Evolutionary conservation across 1,140 invertebrate genomes (phyloP).

Genomic region (Probaryconus sp.): DNA sequence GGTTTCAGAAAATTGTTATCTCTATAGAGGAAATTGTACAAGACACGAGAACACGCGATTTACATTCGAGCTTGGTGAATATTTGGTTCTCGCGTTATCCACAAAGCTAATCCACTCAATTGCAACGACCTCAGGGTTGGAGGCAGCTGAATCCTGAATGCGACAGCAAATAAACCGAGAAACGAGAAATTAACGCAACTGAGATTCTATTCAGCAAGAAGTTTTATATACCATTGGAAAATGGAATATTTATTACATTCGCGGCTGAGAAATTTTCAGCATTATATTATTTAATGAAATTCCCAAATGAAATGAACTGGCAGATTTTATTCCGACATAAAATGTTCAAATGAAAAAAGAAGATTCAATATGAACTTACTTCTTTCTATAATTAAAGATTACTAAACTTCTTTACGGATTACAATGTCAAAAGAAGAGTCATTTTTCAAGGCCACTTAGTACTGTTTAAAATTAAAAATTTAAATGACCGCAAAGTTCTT

Average conservation of each 20-base stretch:
- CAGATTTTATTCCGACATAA: not conserved
- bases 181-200: constrained; percentile 6
- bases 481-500: no score
- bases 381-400: constrained; percentile 11
- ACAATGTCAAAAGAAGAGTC: no score
- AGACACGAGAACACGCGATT: no score
- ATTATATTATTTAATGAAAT: constrained; percentile 33
- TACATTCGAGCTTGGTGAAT: no score
- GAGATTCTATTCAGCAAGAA: not conserved
- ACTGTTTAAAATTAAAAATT: no score
- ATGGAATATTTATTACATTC: constrained; percentile 24
- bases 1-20: no score
- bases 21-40: no score
- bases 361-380: no score
- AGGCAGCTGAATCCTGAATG: not conserved
- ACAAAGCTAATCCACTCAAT: not conserved
- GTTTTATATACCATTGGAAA: not conserved
- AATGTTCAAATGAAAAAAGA: constrained; percentile 3
- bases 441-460: no score
- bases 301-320: constrained; percentile 13
- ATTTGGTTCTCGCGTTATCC: not conserved
- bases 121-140: not conserved
- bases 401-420: not conserved
- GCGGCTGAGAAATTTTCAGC: not conserved
- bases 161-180: not conserved